Conservation (phyloP, 2,888 invertebrate species). For the Phanerotoma sp. region DNA sequence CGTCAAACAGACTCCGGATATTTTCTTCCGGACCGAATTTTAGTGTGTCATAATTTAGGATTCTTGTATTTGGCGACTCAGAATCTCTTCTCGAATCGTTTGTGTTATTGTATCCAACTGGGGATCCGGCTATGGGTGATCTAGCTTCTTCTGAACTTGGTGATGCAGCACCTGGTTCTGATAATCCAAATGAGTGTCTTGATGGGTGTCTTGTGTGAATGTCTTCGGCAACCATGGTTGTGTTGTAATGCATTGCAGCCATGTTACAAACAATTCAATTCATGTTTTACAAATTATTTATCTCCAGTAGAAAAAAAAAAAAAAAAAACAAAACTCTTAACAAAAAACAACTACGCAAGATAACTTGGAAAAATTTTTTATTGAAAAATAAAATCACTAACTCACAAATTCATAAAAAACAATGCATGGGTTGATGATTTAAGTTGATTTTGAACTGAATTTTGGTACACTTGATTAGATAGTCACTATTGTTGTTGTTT, state of each 20-base stretch:
- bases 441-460: no score
- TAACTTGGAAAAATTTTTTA: no score
- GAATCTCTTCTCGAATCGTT: conserved; percentile 16
- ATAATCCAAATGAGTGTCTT: conserved; percentile 41
- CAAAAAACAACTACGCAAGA: no score
- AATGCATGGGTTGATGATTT: no score
- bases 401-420: no score
- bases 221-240: conserved; percentile 45
- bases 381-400: no score
- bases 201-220: conserved; percentile 38
- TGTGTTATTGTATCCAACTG: conserved; percentile 5
- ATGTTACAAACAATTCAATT: conserved; percentile 22
- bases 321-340: not conserved
- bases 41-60: conserved; percentile 12
- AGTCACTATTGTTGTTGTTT: no score
- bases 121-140: conserved; percentile 27
- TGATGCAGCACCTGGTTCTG: conserved; percentile 38
- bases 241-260: conserved; percentile 52
- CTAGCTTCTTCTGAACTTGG: conserved; percentile 39
- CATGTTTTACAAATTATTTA: not conserved
- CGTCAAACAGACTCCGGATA: not conserved
- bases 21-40: conserved; percentile 1
- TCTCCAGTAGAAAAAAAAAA: not conserved
- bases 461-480: no score
- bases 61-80: conserved; percentile 4